phyloP scores from a whole-genome alignment of 1,140 invertebrate species.

The Bombyx mori region DNA sequence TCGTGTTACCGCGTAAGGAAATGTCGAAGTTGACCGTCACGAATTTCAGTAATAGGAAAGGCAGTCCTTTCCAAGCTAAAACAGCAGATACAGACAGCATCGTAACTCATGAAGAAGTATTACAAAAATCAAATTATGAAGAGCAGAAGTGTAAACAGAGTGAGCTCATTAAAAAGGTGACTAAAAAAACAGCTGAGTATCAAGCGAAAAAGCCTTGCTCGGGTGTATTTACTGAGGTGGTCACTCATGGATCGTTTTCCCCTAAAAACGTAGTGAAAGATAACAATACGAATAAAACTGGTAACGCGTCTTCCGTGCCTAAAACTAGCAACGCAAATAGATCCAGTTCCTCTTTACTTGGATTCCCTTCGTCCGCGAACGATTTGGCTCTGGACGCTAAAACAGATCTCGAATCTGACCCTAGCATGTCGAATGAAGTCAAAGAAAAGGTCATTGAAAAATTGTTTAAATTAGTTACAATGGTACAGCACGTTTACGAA shows the following conservation, averaged over 20 bases:
- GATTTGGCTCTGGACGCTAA: slow-evolving; percentile 60
- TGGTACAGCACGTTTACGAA: slow-evolving; percentile 62
- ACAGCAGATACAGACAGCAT: slow-evolving; percentile 15
- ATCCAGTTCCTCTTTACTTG: slow-evolving; percentile 40
- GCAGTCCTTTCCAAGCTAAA: slow-evolving; percentile 49
- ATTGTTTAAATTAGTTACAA: slow-evolving; percentile 52
- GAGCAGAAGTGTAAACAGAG: slow-evolving; percentile 44
- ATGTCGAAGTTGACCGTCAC: slow-evolving; percentile 60
- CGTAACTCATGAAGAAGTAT: slow-evolving; percentile 5
- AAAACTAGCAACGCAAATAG: slow-evolving; percentile 35
- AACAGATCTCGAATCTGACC: slow-evolving; percentile 58
- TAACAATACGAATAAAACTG: slow-evolving; percentile 19
- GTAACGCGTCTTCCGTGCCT: slow-evolving; percentile 18
- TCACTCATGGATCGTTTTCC: slow-evolving; percentile 55
- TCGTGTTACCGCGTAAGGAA: slow-evolving; percentile 22
- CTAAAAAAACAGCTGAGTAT: slow-evolving; percentile 56
- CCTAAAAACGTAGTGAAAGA: slow-evolving; percentile 37
- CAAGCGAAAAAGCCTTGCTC: slow-evolving; percentile 54
- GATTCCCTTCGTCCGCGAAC: slow-evolving; percentile 62
- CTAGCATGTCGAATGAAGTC: slow-evolving; percentile 53
- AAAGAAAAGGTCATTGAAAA: slow-evolving; percentile 64
- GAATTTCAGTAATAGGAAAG: slow-evolving; percentile 50
- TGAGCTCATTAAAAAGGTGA: slow-evolving; percentile 52
- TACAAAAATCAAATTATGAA: slow-evolving; percentile 5
- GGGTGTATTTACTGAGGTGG: slow-evolving; percentile 59